Conservation (phyloP, 2,888 invertebrate genomes). For the Pyrochroa serraticornis region DNA sequence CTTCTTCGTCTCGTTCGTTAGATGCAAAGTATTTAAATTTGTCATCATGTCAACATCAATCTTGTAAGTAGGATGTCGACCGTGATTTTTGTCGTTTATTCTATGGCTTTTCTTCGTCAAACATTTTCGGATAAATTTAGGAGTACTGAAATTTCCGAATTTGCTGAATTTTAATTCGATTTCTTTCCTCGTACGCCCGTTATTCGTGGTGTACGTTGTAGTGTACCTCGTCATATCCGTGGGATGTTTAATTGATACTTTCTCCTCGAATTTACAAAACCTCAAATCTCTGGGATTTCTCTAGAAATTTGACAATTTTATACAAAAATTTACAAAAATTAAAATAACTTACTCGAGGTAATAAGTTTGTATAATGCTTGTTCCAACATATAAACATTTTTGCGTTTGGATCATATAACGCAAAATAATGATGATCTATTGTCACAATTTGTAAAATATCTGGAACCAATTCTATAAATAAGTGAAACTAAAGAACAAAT, state of each 20-base stretch:
- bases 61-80: slow-evolving; percentile 3
- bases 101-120: slow-evolving; percentile 8
- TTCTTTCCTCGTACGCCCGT: slow-evolving; percentile 1
- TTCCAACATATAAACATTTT: slow-evolving; percentile 50
- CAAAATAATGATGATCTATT: slow-evolving; percentile 32
- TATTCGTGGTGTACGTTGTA: slow-evolving; percentile 3
- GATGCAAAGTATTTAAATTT: slow-evolving; percentile 5
- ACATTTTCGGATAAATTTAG: slow-evolving; percentile 7
- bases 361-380: slow-evolving; percentile 40
- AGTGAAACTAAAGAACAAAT: background rate
- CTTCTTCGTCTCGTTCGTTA: slow-evolving; percentile 4
- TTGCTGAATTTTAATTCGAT: slow-evolving; percentile 14
- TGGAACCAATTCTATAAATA: background rate
- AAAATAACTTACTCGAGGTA: slow-evolving; percentile 44
- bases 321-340: background rate
- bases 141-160: slow-evolving; percentile 12
- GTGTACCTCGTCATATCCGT: slow-evolving; percentile 3
- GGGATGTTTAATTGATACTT: slow-evolving; percentile 6
- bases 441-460: slow-evolving; percentile 18
- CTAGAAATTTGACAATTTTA: slow-evolving; percentile 26
- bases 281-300: slow-evolving; percentile 38
- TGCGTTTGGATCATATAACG: slow-evolving; percentile 45
- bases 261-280: slow-evolving; percentile 38
- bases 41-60: slow-evolving; percentile 7
- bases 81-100: background rate